Evolutionary conservation across 2,113 vertebrate species (phyloP), one percentile per base, ranked within the genome.

Genomic region (Potamarius usumacintae): DNA sequence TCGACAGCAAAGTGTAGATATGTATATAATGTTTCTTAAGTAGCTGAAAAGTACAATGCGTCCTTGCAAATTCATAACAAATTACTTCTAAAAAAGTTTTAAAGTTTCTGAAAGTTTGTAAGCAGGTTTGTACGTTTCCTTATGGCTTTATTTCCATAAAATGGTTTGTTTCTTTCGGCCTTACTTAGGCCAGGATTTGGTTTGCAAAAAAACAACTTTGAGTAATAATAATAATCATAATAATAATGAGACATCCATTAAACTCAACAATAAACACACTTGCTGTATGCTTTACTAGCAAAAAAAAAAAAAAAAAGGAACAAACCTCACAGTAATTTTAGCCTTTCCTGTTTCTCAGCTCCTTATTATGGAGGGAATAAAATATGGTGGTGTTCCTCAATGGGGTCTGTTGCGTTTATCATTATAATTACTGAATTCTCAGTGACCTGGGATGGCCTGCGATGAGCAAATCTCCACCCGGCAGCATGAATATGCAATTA

Each of bases 341-440:
- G 20, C 22, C 25, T 20, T 52, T 67, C 7, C 69, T 53, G 76
- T 50, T 55, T 87, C 50, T 83, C 71, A 83, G 20, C 71, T 63
- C 69, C 72, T 84, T 88, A 84, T 78, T 84, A 88, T 27, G 18
- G 60, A 69, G 30, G 74, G 72, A 79, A 84, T 88, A 88, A 88
- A 65, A 88, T 88, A 67, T 76, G 30, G 72, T 27, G 50, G 58
- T 84, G 72, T 60, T 63, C 60, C 60, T 84, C 77, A 84, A 79
- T 67, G 52, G 86, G 72, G 57, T 67, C 80, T 83, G 81, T 72
- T 78, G 76, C 82, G 82, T 89, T 86, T 89, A 86, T 89, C 85
- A 89, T 79, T 79, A 84, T 83, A 86, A 86, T 86, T 86, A 79
- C 85, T 30, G 72, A 78, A 86, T 86, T 77, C 85, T 89, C 79